A percentile compares a stretch with the other conserved stretches of the same genome.
phyloP scores from a whole-genome alignment of 2,113 vertebrate genomes.

The Grus americana region DNA sequence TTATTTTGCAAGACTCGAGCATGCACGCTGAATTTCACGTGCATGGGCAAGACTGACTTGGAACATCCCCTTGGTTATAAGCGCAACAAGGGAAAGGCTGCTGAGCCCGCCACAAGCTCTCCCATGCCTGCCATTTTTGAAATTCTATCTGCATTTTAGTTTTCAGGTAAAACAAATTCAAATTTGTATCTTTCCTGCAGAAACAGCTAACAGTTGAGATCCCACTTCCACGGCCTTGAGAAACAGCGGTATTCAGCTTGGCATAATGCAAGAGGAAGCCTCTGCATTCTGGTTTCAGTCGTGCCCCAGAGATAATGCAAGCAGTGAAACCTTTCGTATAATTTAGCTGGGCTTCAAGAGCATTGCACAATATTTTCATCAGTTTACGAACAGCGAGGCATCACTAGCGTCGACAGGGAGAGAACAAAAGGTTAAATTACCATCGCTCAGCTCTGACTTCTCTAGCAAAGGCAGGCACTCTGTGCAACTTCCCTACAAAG shows the following conservation, averaged over 20 bases:
- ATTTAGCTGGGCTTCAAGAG: slow-evolving; percentile 32
- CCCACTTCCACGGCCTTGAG: slow-evolving; percentile 28
- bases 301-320: neutral
- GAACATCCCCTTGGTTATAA: neutral
- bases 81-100: neutral
- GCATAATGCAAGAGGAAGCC: neutral
- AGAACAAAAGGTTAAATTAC: slow-evolving; percentile 53
- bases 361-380: neutral
- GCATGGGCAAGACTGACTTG: neutral
- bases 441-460: neutral
- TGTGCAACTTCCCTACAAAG: neutral
- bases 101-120: neutral
- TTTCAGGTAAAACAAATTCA: slow-evolving; percentile 15
- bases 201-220: neutral
- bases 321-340: neutral
- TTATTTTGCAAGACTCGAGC: neutral
- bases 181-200: neutral
- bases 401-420: neutral
- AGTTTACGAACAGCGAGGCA: neutral
- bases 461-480: neutral
- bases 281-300: neutral
- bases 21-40: rapidly evolving
- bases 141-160: neutral
- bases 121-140: neutral
- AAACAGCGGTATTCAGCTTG: slow-evolving; percentile 10